A percentile compares a stretch with the other conserved stretches of the same genome.
These are phyloP conservation scores for Catamblyrhynchus diadema DNA, from an alignment of 2,797 vertebrate species.

Conservation along the genomic window DNA sequence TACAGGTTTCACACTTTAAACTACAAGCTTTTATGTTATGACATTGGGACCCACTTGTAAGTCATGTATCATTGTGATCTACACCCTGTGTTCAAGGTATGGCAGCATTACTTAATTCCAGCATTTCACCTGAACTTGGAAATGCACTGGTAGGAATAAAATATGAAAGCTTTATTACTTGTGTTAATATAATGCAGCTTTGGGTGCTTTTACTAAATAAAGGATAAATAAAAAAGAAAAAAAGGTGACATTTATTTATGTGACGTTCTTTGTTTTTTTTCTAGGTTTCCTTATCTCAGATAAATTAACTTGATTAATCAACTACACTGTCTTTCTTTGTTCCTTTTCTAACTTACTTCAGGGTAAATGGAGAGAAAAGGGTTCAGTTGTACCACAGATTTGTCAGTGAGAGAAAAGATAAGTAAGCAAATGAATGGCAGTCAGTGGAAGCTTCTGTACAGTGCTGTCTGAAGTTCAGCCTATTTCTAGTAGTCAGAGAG, in stretches of 20 bases:
- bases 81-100: not conserved
- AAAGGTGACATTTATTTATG: not conserved
- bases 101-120: slow-evolving; percentile 28
- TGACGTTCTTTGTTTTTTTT: not conserved
- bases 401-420: not conserved
- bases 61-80: not conserved
- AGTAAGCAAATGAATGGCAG: not conserved
- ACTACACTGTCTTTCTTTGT: not conserved
- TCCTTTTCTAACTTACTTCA: not conserved
- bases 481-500: not conserved
- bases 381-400: not conserved
- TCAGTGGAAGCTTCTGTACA: not conserved
- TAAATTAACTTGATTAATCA: not conserved
- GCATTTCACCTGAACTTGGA: slow-evolving; percentile 60
- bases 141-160: slow-evolving; percentile 64
- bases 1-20: not conserved
- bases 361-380: not conserved
- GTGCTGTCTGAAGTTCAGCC: not conserved
- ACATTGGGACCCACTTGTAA: slow-evolving; percentile 18
- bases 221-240: slow-evolving; percentile 9
- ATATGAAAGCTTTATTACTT: slow-evolving; percentile 51
- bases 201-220: slow-evolving; percentile 67
- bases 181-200: slow-evolving; percentile 59
- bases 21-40: not conserved
- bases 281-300: not conserved